Conservation (phyloP, 2,797 vertebrate species). For the Pseudochaenichthys georgianus region DNA sequence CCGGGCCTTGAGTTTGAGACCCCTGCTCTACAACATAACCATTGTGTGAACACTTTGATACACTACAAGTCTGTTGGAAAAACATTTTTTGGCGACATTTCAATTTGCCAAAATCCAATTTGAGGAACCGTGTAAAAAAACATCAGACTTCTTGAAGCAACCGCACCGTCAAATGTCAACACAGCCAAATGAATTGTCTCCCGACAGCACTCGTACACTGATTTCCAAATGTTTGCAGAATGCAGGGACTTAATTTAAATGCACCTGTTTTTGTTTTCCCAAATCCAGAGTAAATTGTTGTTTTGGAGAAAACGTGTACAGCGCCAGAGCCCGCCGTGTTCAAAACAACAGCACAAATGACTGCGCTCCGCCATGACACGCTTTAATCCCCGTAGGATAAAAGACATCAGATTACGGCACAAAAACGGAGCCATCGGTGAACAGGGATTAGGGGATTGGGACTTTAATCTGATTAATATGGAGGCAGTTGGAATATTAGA, state of each 20-base stretch:
- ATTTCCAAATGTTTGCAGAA: conserved; percentile 55
- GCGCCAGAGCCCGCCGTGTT: conserved; percentile 27
- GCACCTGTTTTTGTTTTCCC: conserved; percentile 63
- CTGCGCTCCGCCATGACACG: conserved; percentile 55
- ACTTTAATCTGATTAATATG: conserved; percentile 83
- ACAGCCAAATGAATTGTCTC: conserved; percentile 36
- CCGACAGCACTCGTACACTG: conserved; percentile 32
- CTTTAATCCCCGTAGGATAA: conserved; percentile 78
- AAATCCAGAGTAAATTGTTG: conserved; percentile 52
- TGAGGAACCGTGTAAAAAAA: background rate
- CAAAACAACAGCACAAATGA: conserved; percentile 70
- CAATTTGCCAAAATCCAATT: conserved; percentile 13
- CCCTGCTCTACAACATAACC: too few species aligned
- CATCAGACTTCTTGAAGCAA: conserved; percentile 5
- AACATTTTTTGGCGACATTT: too few species aligned
- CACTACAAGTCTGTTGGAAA: background rate
- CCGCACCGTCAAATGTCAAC: background rate
- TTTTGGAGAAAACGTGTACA: conserved; percentile 46
- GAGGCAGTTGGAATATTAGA: conserved; percentile 74
- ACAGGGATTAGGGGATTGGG: conserved; percentile 81
- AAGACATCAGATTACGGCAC: conserved; percentile 83
- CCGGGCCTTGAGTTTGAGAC: too few species aligned
- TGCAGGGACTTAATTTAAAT: conserved; percentile 27
- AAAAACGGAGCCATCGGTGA: conserved; percentile 76
- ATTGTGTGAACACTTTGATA: background rate